A percentile compares a stretch with the other conserved stretches of the same genome.
phyloP scores from a whole-genome alignment of 2,797 vertebrate species.

The Prunella strophiata region DNA sequence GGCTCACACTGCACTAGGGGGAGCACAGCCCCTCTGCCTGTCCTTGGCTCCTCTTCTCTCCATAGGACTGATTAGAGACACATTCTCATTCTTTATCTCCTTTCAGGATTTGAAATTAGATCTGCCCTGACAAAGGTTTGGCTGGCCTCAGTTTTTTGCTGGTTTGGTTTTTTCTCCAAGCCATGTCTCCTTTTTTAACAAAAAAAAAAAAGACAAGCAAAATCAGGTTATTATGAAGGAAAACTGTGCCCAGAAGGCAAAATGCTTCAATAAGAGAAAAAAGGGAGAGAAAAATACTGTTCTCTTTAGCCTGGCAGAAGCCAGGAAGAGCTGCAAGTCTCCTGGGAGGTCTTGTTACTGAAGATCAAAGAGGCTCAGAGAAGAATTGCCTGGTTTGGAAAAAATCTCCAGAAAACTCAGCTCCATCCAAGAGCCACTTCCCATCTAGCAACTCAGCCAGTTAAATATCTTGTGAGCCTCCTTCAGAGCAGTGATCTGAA shows the following conservation, averaged over 20 bases:
- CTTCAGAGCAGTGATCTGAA: background rate
- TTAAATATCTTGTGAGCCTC: background rate
- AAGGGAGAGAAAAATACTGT: background rate
- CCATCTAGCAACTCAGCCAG: background rate
- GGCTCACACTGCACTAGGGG: background rate
- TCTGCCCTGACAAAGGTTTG: background rate
- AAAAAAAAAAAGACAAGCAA: background rate
- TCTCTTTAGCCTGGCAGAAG: conserved; percentile 12
- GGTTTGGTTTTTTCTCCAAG: background rate
- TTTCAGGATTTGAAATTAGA: background rate
- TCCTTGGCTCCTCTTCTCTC: background rate
- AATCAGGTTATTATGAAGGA: background rate
- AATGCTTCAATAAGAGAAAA: conserved; percentile 18
- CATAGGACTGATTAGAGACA: background rate
- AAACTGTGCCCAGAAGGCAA: conserved; percentile 8
- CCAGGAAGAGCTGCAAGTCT: conserved; percentile 19
- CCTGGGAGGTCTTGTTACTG: conserved; percentile 25
- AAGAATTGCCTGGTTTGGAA: conserved; percentile 31
- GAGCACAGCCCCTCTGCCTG: background rate
- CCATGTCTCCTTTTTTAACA: background rate
- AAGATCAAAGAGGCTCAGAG: conserved; percentile 45
- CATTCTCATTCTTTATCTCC: background rate
- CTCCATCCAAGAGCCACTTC: background rate
- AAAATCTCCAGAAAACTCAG: conserved; percentile 28
- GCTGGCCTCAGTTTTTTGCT: background rate